These are phyloP conservation scores for Crenichthys baileyi DNA, from an alignment of 2,797 vertebrate genomes.

Conservation along the genomic window DNA sequence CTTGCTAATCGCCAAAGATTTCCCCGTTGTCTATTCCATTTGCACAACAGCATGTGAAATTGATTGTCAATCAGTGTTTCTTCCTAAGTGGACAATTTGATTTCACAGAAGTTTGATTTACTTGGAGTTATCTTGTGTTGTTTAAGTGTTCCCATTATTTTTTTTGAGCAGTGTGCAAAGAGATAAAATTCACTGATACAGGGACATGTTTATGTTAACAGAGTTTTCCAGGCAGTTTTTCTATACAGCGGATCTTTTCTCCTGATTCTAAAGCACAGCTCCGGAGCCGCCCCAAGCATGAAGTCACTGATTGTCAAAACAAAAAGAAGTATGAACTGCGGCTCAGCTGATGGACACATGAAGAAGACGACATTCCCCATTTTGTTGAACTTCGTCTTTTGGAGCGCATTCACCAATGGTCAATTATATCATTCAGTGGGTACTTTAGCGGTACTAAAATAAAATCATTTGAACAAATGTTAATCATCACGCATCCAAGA, in stretches of 20 bases:
- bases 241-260: constrained; percentile 63
- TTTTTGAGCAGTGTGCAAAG: too few relatives aligned
- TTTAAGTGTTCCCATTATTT: too few relatives aligned
- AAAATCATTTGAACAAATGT: constrained; percentile 61
- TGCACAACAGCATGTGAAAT: too few relatives aligned
- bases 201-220: constrained; percentile 81
- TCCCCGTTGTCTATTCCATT: too few relatives aligned
- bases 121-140: too few relatives aligned
- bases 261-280: constrained; percentile 48
- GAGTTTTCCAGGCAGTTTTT: constrained; percentile 64
- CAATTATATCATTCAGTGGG: not conserved
- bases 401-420: constrained; percentile 34
- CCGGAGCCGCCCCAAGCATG: constrained; percentile 40
- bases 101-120: too few relatives aligned
- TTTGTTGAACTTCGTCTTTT: constrained; percentile 38
- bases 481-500: constrained; percentile 53
- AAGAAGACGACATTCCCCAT: constrained; percentile 35
- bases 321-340: constrained; percentile 43
- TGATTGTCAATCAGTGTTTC: too few relatives aligned
- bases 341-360: constrained; percentile 35
- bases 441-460: constrained; percentile 47
- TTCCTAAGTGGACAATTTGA: too few relatives aligned
- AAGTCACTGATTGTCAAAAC: constrained; percentile 29
- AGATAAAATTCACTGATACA: constrained; percentile 79
- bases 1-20: too few relatives aligned